phyloP scores from a whole-genome alignment of 2,797 vertebrate genomes.

The Balearica regulorum region DNA sequence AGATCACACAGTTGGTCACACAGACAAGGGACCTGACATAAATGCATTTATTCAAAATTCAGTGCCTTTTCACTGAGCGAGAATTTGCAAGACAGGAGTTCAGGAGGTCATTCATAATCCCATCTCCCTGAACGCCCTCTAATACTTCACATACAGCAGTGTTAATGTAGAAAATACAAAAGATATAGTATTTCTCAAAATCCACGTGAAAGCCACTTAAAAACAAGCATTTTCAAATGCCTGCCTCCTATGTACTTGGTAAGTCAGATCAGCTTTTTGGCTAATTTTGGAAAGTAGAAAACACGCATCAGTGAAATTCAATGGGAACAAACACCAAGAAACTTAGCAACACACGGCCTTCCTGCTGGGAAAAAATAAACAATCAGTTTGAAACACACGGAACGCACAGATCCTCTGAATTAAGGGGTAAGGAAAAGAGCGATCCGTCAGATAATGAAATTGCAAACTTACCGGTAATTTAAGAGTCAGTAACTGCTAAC shows the following conservation, averaged over 20 bases:
- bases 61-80: not conserved
- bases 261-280: not conserved
- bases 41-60: not conserved
- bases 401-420: not conserved
- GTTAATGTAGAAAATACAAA: rapidly evolving
- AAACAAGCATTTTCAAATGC: not conserved
- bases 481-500: rapidly evolving
- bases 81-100: not conserved
- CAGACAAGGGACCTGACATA: not conserved
- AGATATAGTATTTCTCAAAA: not conserved
- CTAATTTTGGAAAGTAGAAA: not conserved
- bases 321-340: not conserved
- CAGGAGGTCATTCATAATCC: not conserved
- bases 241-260: not conserved
- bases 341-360: not conserved
- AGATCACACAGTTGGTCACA: not conserved
- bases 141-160: not conserved
- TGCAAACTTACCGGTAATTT: rapidly evolving
- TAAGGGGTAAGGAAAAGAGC: not conserved
- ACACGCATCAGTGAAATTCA: not conserved
- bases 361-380: not conserved
- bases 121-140: not conserved
- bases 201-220: not conserved
- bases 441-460: rapidly evolving
- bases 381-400: not conserved